phyloP scores from a whole-genome alignment of 2,888 invertebrate genomes.

The Lamellibrachia columna region DNA sequence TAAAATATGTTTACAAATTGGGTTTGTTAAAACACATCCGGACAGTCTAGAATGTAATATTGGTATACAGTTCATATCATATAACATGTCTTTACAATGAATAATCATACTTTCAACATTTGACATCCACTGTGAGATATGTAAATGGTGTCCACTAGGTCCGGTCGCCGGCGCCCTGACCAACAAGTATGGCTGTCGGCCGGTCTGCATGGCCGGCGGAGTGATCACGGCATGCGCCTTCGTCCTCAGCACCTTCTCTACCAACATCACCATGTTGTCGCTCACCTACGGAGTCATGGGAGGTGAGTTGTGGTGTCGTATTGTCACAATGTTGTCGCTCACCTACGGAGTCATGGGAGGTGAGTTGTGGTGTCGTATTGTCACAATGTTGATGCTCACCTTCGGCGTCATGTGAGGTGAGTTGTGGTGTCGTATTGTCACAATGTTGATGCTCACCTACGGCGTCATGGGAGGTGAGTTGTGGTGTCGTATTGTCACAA shows the following conservation, averaged over 20 bases:
- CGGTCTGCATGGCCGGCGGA: constrained; percentile 86
- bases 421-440: too few species aligned
- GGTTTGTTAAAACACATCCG: too few species aligned
- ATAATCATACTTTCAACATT: neutral
- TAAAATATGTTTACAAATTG: too few species aligned
- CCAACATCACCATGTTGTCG: constrained; percentile 73
- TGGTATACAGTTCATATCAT: too few species aligned
- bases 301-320: neutral
- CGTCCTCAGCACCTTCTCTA: constrained; percentile 78
- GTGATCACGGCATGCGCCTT: constrained; percentile 79
- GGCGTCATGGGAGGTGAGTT: constrained; percentile 17
- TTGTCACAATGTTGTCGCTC: neutral
- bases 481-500: neutral
- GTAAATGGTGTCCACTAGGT: constrained; percentile 67
- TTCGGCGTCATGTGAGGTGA: constrained; percentile 88
- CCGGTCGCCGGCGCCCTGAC: constrained; percentile 94
- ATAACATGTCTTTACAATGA: too few species aligned
- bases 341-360: neutral
- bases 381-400: constrained; percentile 77
- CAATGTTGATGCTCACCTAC: neutral
- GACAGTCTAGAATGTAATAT: too few species aligned
- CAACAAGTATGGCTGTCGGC: constrained; percentile 91
- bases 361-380: too few species aligned
- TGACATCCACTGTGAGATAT: neutral
- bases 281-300: constrained; percentile 18